Evolutionary conservation across 2,888 invertebrate species (phyloP).

Genomic region (Pardosa pseudoannulata): DNA sequence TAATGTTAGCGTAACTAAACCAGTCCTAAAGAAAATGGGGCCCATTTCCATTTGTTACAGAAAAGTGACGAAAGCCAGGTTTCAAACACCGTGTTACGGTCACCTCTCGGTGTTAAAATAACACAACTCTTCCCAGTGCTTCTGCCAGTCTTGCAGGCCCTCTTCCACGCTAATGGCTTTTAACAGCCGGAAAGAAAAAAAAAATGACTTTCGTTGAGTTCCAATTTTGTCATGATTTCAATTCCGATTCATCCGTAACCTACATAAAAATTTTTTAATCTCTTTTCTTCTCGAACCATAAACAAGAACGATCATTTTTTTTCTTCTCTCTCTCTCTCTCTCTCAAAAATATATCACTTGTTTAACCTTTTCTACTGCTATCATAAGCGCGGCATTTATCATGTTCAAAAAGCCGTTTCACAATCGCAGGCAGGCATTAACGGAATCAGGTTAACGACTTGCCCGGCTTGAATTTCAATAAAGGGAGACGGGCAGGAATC

Average conservation of each 20-base stretch:
- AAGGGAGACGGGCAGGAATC: background rate
- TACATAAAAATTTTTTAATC: conserved; percentile 2
- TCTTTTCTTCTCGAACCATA: background rate
- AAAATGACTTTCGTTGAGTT: background rate
- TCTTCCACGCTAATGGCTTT: too few species aligned
- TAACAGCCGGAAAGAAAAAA: too few species aligned
- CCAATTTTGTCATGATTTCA: background rate
- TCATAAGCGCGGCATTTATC: background rate
- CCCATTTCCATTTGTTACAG: too few species aligned
- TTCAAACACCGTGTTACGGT: too few species aligned
- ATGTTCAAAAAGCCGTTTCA: background rate
- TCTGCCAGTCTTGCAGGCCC: too few species aligned
- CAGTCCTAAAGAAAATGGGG: too few species aligned
- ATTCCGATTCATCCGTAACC: background rate
- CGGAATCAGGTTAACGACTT: background rate
- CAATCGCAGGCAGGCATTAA: background rate
- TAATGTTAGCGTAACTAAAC: too few species aligned
- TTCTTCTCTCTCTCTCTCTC: too few species aligned
- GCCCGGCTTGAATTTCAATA: background rate
- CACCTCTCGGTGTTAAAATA: too few species aligned
- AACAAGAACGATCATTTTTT: background rate
- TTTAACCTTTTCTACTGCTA: background rate
- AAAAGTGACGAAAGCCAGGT: too few species aligned
- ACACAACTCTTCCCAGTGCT: too few species aligned
- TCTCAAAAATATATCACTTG: background rate